Base-by-base conservation (phyloP, 2,888 invertebrate species). In the Mylabris sibirica region DNA sequence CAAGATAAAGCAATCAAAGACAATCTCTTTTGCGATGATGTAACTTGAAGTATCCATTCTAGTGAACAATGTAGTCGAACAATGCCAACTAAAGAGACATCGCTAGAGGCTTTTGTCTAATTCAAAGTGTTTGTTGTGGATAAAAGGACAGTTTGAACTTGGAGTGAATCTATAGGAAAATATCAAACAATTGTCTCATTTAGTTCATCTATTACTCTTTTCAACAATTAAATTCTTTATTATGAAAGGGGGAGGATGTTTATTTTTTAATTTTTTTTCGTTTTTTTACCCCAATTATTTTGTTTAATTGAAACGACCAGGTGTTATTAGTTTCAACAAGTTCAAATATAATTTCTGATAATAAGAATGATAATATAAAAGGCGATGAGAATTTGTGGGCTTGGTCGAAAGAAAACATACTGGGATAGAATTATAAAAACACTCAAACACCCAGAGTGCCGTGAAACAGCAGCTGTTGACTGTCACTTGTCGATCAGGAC, bases 21-120 rank as follows among this genome's bases (percentile, higher is more conserved):
- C 82, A 79, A 84, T 84, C 83, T 84, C 83, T 84, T 53, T 82
- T 79, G 83, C 83, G 82, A 84, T 83, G 84, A 84, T 85, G 85
- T 84, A 84, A 85, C 84, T 84, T 84, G 83, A 84, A 84, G 84
- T 84, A 84, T 84, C 84, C 79, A 84, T 84, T 84, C 82, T 74
- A 53, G 76, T 77, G 80, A 82, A 84, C 82, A 84, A 83, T 82
- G 77, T 75, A 72, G 68, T 65, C 74, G 78, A 82, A 84, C 84
- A 84, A 84, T 75, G 81, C 80, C 82, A 81, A 82, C 84, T 84
- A 84, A 85, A 84, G 84, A 84, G 84, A 84, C 84, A 84, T 83
- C 84, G 84, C 81, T 82, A 77, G 77, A 72, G 77, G 76, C 76
- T 78, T 79, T 81, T 84, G 84, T 84, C 81, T 81, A 79, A 79